Percentiles rank a stretch among this genome's conserved stretches.
phyloP scores from a whole-genome alignment of 1,140 invertebrate genomes.

The Papilio aristodemus region DNA sequence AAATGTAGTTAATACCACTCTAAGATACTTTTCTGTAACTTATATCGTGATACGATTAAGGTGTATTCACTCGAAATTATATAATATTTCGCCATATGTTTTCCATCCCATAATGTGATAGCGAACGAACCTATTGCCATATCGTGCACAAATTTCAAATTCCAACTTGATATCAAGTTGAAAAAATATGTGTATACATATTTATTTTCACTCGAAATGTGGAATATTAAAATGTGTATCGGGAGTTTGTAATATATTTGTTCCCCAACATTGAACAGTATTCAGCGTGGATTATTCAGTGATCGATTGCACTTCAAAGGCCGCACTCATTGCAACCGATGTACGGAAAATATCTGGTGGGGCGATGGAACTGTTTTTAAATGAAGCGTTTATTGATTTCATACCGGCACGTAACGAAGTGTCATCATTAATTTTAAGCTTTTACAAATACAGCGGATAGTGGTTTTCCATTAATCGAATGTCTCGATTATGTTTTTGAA shows the following conservation, averaged over 20 bases:
- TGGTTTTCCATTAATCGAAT: constrained; percentile 9
- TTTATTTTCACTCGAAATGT: too few species aligned
- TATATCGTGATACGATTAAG: too few species aligned
- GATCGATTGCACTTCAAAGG: constrained; percentile 45
- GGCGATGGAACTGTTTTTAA: constrained; percentile 31
- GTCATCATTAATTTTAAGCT: constrained; percentile 25
- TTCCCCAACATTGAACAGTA: constrained; percentile 25
- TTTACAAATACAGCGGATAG: constrained; percentile 13
- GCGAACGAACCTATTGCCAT: too few species aligned
- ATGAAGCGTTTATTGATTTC: constrained; percentile 30
- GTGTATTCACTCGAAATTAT: too few species aligned
- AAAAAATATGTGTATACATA: too few species aligned
- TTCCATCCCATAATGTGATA: too few species aligned
- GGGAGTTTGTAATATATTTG: constrained; percentile 8
- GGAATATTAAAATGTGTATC: background rate
- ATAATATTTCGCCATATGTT: too few species aligned
- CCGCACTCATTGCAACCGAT: constrained; percentile 28
- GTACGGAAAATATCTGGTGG: constrained; percentile 25
- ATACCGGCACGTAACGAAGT: constrained; percentile 27
- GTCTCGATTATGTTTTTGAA: background rate
- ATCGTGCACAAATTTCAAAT: too few species aligned
- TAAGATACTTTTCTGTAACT: too few species aligned
- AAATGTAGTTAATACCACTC: too few species aligned
- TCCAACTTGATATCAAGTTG: too few species aligned
- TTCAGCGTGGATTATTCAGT: constrained; percentile 29